Base-by-base conservation (phyloP, 2,888 invertebrate genomes). In the Drosophila kambysellisi region DNA sequence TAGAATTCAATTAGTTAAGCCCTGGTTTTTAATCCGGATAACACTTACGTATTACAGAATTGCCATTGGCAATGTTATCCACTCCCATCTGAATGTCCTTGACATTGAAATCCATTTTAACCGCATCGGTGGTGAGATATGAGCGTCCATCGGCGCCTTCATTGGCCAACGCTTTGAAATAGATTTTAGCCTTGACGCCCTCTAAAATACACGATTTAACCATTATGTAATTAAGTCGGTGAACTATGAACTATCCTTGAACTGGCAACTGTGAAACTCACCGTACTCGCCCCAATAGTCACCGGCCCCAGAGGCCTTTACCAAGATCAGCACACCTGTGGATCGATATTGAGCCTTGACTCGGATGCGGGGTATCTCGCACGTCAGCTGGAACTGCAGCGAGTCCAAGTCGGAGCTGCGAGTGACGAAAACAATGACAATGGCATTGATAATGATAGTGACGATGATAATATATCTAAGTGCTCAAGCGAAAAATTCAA, bases 251-350 rank as follows among this genome's bases (percentile, higher is more conserved):
- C 39, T 39, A 54, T 17, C 17, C 29, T 29, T 54, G 46, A 30
- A 50, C 29, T 46, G 43, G 41, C 35, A 11, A 12, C n/a, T 17
- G 4, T 46, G 12, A 50, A 79, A 81, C 91, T 93, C 91, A 97
- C 97, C 96, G 89, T 97, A 97, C 93, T 97, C 97, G 66, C 97
- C 97, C 97, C 97, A 97, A 93, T 97, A 97, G 91, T 97, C 97
- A 5, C 97, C 97, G 58, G 97, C 96, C 5, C 97, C 97, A 0
- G 97, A 96, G 9, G 97, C 97, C 82, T 96, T 95, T 0, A 97
- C 96, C 72, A 97, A 94, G 81, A 97, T 95, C 65, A 97, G 94
- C 9, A 97, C 95, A 9, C 97, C 97, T 9, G 96, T 96, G 29
- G 97, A 97, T 82, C 96, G 95, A 93, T 97, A 97, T 86, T 96